Evolutionary conservation across 2,797 vertebrate genomes (phyloP).

Genomic region (Cynodonichthys magdalenae): DNA sequence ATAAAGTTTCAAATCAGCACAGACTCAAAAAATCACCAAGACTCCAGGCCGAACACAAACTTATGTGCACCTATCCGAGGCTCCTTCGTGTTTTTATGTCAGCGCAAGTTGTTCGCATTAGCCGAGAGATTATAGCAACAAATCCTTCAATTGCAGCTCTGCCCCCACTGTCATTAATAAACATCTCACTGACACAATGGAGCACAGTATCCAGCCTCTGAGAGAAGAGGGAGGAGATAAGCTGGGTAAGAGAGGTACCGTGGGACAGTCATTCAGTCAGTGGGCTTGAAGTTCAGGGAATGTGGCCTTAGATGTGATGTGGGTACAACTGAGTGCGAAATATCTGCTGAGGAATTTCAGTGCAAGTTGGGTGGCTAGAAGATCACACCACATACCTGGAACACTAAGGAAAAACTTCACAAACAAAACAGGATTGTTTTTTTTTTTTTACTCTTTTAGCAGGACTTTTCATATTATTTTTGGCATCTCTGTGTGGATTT

Average conservation of each 20-base stretch:
- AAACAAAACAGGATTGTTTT: neutral
- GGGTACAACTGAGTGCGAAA: conserved; percentile 30
- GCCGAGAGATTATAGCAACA: conserved; percentile 73
- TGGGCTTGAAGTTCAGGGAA: conserved; percentile 65
- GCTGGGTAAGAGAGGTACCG: conserved; percentile 43
- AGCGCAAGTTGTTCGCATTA: conserved; percentile 64
- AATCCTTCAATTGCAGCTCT: conserved; percentile 66
- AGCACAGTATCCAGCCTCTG: conserved; percentile 73
- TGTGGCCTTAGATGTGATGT: conserved; percentile 41
- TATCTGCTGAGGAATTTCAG: conserved; percentile 31
- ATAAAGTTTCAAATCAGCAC: conserved; percentile 17
- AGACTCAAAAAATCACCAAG: conserved; percentile 22
- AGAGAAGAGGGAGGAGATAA: conserved; percentile 37
- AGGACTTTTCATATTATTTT: neutral
- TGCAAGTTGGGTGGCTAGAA: conserved; percentile 15
- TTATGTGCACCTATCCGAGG: conserved; percentile 26
- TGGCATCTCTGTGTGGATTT: too few relatives aligned
- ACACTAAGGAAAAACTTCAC: neutral
- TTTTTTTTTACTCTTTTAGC: neutral
- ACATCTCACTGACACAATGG: conserved; percentile 83
- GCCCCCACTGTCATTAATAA: conserved; percentile 75
- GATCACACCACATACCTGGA: conserved; percentile 3
- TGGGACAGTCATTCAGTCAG: conserved; percentile 61
- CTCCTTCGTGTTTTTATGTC: conserved; percentile 37
- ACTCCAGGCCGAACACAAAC: conserved; percentile 20